phyloP scores from a whole-genome alignment of 2,888 invertebrate species.

The Pristionchus fissidentatus region DNA sequence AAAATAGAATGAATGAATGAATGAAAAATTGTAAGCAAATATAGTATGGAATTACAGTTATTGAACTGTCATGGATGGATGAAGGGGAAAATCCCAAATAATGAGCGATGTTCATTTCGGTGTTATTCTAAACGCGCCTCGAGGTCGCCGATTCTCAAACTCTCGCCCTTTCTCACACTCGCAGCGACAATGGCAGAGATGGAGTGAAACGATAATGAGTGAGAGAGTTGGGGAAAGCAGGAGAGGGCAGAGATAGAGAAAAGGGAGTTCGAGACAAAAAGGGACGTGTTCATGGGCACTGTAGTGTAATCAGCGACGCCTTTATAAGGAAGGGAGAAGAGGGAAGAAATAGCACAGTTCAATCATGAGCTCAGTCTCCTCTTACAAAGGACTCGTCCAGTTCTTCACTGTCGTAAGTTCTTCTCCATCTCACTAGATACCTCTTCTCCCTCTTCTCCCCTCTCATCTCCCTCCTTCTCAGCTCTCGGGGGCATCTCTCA shows the following conservation, averaged over 20 bases:
- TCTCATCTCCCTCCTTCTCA: not conserved
- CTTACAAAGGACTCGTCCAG: slow-evolving; percentile 39
- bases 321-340: slow-evolving; percentile 36
- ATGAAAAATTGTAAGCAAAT: too few relatives aligned
- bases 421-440: not conserved
- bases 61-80: too few relatives aligned
- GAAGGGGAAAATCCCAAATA: too few relatives aligned
- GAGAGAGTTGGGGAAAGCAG: not conserved
- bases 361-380: slow-evolving; percentile 33
- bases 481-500: slow-evolving; percentile 33
- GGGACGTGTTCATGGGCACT: too few relatives aligned
- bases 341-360: not conserved
- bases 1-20: too few relatives aligned
- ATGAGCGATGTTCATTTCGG: too few relatives aligned
- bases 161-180: slow-evolving; percentile 15
- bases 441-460: not conserved
- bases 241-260: not conserved
- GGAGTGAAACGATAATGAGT: slow-evolving; percentile 9
- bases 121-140: too few relatives aligned
- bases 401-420: slow-evolving; percentile 38
- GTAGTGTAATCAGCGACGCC: slow-evolving; percentile 25
- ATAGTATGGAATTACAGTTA: too few relatives aligned
- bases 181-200: not conserved
- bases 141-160: too few relatives aligned
- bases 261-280: slow-evolving; percentile 31